phyloP scores from a whole-genome alignment of 2,113 vertebrate species.

The Glareola pratincola region DNA sequence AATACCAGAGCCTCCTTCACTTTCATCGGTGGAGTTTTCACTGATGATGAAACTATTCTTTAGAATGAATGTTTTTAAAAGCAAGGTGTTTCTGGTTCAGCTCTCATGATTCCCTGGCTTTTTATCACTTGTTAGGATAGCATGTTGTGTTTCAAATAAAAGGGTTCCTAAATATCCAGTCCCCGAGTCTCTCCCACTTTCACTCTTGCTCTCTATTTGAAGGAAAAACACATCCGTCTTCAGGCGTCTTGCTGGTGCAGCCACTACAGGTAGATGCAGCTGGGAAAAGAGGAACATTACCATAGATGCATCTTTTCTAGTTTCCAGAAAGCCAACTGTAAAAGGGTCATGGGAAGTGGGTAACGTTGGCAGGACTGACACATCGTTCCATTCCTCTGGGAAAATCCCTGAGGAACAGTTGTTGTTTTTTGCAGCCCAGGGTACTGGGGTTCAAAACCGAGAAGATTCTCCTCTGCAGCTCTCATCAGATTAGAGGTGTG shows the following conservation, averaged over 20 bases:
- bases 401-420: neutral
- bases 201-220: neutral
- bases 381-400: neutral
- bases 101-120: neutral
- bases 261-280: neutral
- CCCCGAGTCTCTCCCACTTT: neutral
- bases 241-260: neutral
- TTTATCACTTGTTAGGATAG: neutral
- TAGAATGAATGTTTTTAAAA: neutral
- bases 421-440: neutral
- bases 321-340: neutral
- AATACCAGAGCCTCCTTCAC: neutral
- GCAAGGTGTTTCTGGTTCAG: neutral
- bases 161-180: neutral
- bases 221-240: neutral
- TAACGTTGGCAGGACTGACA: neutral
- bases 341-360: neutral
- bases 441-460: neutral
- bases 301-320: neutral
- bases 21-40: neutral
- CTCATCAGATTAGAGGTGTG: neutral
- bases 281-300: neutral
- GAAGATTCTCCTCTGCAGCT: neutral
- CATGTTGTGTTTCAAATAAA: neutral
- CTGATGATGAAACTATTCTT: neutral